Conservation (phyloP, 2,797 vertebrate species). For the Anguilla obscura region DNA sequence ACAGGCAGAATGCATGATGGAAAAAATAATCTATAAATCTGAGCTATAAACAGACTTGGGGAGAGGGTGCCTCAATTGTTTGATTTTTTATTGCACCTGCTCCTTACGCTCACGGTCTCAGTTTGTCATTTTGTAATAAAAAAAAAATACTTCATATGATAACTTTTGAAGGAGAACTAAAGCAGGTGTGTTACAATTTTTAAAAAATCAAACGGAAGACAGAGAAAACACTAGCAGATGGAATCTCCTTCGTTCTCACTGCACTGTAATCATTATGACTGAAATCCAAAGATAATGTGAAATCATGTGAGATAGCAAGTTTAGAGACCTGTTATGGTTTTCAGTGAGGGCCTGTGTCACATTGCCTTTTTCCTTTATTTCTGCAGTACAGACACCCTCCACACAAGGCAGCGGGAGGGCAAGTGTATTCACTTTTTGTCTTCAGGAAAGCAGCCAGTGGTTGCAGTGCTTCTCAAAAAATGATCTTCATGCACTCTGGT, state of each 20-base stretch:
- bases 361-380: not conserved
- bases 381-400: not conserved
- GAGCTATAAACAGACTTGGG: not conserved
- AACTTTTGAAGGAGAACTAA: not conserved
- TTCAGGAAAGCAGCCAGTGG: not conserved
- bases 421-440: not conserved
- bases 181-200: not conserved
- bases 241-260: not conserved
- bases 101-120: not conserved
- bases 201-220: too few relatives aligned
- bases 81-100: not conserved
- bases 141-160: not conserved
- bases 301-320: not conserved
- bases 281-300: not conserved
- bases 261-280: constrained; percentile 5
- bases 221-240: constrained; percentile 26
- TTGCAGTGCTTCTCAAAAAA: not conserved
- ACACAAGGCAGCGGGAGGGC: not conserved
- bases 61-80: not conserved
- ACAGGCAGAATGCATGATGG: too few relatives aligned
- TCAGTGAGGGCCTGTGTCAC: not conserved
- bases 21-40: not conserved
- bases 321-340: not conserved
- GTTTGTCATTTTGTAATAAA: not conserved
- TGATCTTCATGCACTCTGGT: not conserved